These are phyloP conservation scores for Columba livia DNA, from an alignment of 2,113 vertebrate genomes.

Conservation along the genomic window DNA sequence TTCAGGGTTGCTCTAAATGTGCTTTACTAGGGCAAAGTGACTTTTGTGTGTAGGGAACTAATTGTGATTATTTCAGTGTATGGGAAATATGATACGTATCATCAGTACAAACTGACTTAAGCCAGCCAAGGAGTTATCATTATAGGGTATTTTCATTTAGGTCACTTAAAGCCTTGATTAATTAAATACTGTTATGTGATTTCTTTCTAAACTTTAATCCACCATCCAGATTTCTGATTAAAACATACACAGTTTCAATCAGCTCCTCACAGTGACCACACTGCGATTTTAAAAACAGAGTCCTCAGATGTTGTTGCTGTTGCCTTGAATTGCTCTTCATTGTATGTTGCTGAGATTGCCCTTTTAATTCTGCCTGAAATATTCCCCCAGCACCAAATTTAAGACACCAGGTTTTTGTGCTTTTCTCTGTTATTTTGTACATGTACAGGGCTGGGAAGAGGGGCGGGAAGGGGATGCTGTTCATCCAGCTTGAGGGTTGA, in stretches of 20 bases:
- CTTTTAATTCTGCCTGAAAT: neutral
- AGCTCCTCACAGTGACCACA: neutral
- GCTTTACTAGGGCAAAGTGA: neutral
- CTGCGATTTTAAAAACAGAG: neutral
- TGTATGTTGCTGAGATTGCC: neutral
- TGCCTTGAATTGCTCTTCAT: neutral
- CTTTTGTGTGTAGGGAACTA: neutral
- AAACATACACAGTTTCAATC: neutral
- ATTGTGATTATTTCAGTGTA: neutral
- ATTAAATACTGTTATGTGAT: neutral
- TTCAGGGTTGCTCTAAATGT: neutral
- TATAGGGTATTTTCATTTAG: constrained; percentile 11
- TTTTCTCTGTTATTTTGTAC: neutral
- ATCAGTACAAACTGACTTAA: neutral
- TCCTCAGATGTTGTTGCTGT: neutral
- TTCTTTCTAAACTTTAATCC: constrained; percentile 33
- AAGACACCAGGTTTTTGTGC: neutral
- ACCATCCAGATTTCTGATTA: neutral
- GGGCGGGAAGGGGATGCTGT: neutral
- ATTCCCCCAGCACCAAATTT: neutral
- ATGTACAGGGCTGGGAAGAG: neutral
- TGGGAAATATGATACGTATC: neutral
- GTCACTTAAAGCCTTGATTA: constrained; percentile 38
- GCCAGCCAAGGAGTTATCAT: neutral
- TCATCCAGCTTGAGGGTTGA: neutral